Evolutionary conservation across 2,888 invertebrate genomes (phyloP).

Genomic region (Drosophila nigricruria): DNA sequence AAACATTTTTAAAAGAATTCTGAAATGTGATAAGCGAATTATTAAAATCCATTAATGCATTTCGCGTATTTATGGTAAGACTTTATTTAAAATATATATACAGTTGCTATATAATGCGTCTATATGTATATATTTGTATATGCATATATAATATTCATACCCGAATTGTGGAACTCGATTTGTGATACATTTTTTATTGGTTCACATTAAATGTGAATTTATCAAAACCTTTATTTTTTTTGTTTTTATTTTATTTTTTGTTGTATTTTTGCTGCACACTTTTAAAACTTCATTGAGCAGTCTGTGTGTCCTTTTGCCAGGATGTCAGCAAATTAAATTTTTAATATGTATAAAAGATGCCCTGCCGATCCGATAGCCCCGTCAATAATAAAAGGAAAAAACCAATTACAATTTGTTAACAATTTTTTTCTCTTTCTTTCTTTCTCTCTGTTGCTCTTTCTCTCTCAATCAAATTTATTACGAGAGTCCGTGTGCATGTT

Average conservation of each 20-base stretch:
- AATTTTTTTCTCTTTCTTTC: conserved; percentile 20
- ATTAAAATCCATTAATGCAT: conserved; percentile 7
- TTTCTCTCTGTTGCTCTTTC: conserved; percentile 23
- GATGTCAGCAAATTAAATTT: conserved; percentile 56
- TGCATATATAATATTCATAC: conserved; percentile 7
- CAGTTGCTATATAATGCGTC: background rate
- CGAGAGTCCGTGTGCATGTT: conserved; percentile 36
- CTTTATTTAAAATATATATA: conserved; percentile 10
- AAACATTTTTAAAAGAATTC: conserved; percentile 1
- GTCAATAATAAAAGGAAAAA: conserved; percentile 31
- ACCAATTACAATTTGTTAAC: conserved; percentile 76
- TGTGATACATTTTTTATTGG: conserved; percentile 7
- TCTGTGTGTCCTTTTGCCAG: conserved; percentile 4
- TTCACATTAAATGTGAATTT: conserved; percentile 9
- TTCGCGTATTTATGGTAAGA: conserved; percentile 13
- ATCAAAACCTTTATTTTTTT: conserved; percentile 8
- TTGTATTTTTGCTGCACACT: conserved; percentile 1
- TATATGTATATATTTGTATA: background rate
- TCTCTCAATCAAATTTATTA: conserved; percentile 75
- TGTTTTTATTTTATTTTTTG: background rate
- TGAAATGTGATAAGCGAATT: conserved; percentile 7
- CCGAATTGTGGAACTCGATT: conserved; percentile 1
- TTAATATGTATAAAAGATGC: conserved; percentile 52
- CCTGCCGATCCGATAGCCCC: conserved; percentile 22
- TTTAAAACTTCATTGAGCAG: conserved; percentile 14